Evolutionary conservation across 2,888 invertebrate species (phyloP).

Genomic region (Clistopyga incitator): DNA sequence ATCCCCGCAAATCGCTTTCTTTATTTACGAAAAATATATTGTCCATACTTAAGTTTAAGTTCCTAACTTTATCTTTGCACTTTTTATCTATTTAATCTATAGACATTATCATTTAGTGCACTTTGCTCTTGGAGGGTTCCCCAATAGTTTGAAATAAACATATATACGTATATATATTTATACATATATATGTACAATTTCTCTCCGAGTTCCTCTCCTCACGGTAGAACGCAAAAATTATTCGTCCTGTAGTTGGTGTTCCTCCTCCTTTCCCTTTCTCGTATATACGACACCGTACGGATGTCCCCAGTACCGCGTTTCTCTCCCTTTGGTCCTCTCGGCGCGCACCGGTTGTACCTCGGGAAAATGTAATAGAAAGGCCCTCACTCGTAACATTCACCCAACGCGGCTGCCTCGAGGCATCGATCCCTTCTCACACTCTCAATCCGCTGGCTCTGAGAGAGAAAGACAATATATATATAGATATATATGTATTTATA

Average conservation of each 20-base stretch:
- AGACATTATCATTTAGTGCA: too few relatives aligned
- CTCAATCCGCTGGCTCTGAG: constrained; percentile 31
- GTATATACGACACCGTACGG: neutral
- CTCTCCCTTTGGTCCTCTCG: neutral
- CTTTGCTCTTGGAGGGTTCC: too few relatives aligned
- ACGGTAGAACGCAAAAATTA: constrained; percentile 66
- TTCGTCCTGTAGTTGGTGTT: constrained; percentile 49
- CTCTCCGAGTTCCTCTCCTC: constrained; percentile 27
- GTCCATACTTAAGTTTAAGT: too few relatives aligned
- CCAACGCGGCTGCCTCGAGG: constrained; percentile 68
- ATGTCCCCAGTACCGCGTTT: neutral
- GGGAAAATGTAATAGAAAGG: constrained; percentile 70
- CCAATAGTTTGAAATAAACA: too few relatives aligned
- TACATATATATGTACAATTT: neutral
- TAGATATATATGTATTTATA: constrained; percentile 4
- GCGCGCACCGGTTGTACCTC: constrained; percentile 41
- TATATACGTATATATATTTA: too few relatives aligned
- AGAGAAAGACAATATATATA: constrained; percentile 21
- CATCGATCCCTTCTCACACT: constrained; percentile 66
- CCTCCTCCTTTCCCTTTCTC: constrained; percentile 44
- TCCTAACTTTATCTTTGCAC: too few relatives aligned
- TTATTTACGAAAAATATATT: too few relatives aligned
- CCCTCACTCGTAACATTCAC: constrained; percentile 69
- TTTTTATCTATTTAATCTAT: too few relatives aligned
- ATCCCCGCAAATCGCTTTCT: too few relatives aligned